phyloP scores from a whole-genome alignment of 2,113 vertebrate species.

The Grantiella picta region DNA sequence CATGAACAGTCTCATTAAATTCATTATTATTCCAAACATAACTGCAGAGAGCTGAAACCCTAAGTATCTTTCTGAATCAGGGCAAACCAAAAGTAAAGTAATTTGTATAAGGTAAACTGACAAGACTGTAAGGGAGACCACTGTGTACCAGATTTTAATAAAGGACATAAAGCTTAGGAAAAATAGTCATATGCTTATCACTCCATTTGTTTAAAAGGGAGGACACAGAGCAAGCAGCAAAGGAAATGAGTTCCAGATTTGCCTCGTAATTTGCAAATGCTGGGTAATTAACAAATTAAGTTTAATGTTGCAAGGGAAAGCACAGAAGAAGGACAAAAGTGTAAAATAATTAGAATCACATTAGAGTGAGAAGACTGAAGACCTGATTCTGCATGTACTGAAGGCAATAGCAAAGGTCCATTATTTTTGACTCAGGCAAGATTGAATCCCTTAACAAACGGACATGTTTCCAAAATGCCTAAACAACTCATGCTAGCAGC shows the following conservation, averaged over 20 bases:
- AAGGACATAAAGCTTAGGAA: not conserved
- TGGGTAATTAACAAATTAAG: conserved; percentile 50
- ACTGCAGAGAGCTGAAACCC: not conserved
- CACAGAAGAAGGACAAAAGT: conserved; percentile 33
- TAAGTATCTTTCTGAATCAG: not conserved
- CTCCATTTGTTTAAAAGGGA: not conserved
- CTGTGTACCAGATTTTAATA: not conserved
- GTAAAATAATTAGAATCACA: conserved; percentile 28
- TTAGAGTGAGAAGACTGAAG: conserved; percentile 28
- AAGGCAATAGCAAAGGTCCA: conserved; percentile 6
- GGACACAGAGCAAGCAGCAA: not conserved
- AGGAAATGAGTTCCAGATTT: conserved; percentile 14
- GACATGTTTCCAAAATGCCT: not conserved
- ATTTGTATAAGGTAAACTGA: not conserved
- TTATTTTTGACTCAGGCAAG: conserved; percentile 8
- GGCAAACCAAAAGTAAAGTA: not conserved
- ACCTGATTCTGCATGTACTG: not conserved
- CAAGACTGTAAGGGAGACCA: not conserved
- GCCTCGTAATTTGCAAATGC: conserved; percentile 20
- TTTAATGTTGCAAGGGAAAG: conserved; percentile 49
- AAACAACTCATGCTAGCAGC: not conserved
- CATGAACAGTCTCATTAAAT: not conserved
- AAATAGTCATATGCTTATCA: not conserved
- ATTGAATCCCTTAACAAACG: not conserved
- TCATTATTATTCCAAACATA: not conserved